Evolutionary conservation across 1,140 invertebrate genomes (phyloP).

Genomic region (Sipha flava): DNA sequence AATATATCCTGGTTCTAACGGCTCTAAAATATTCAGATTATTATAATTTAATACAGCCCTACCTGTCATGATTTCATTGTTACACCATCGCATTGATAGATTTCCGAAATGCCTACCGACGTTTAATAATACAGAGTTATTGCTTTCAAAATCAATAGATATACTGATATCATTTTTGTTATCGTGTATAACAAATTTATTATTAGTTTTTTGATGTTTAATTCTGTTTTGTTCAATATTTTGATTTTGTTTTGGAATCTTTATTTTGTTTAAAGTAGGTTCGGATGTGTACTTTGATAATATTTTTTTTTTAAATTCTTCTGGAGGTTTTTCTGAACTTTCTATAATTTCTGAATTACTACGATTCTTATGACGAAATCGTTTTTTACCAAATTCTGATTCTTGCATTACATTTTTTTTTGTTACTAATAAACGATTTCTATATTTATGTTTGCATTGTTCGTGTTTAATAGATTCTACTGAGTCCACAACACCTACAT

Average conservation of each 20-base stretch:
- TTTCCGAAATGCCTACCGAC: constrained; percentile 7
- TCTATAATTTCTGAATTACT: background rate
- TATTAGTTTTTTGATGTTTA: background rate
- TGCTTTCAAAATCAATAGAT: background rate
- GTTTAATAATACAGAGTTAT: constrained; percentile 7
- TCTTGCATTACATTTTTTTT: background rate
- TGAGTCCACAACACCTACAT: background rate
- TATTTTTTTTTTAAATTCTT: background rate
- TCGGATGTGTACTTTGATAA: background rate
- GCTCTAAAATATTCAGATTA: background rate
- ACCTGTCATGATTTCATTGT: background rate
- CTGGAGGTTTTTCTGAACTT: background rate
- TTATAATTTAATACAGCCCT: background rate
- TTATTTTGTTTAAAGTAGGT: background rate
- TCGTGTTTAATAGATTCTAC: background rate
- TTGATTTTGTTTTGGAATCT: background rate
- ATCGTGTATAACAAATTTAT: constrained; percentile 14
- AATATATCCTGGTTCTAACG: background rate
- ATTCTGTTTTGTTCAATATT: background rate
- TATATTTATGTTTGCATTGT: background rate
- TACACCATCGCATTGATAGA: constrained; percentile 18
- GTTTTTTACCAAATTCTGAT: background rate
- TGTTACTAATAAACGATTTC: background rate
- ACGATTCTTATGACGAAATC: background rate
- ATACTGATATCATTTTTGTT: constrained; percentile 5